Evolutionary conservation across 2,797 vertebrate genomes (phyloP).

Genomic region (Holocentrus rufus): DNA sequence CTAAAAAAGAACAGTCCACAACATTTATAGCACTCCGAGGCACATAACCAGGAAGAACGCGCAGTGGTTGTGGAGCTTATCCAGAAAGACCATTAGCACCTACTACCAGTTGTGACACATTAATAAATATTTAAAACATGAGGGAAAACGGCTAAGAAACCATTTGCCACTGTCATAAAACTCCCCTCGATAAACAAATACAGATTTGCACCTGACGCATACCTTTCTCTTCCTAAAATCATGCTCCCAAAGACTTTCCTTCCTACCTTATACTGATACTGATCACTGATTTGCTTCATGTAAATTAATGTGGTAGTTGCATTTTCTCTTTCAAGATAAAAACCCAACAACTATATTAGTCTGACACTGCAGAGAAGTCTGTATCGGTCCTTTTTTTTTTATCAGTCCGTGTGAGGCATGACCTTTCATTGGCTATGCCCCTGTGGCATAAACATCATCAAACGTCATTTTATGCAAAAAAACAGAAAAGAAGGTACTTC

Average conservation of each 20-base stretch:
- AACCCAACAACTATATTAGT: background rate
- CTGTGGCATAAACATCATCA: constrained; percentile 48
- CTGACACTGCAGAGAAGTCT: constrained; percentile 29
- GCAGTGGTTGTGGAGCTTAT: constrained; percentile 52
- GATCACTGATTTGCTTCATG: background rate
- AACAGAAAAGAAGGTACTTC: constrained; percentile 7
- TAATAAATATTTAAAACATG: constrained; percentile 28
- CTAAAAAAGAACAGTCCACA: background rate
- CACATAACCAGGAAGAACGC: constrained; percentile 46
- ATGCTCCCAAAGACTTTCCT: background rate
- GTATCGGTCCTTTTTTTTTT: constrained; percentile 40
- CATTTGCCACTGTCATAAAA: background rate
- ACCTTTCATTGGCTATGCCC: constrained; percentile 51
- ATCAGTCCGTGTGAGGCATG: constrained; percentile 28
- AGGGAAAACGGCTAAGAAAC: background rate
- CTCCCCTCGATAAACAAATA: constrained; percentile 3
- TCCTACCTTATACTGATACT: background rate
- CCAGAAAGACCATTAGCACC: constrained; percentile 64
- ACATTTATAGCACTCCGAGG: background rate
- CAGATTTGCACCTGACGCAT: background rate
- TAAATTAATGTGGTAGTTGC: no score
- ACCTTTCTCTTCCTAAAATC: background rate
- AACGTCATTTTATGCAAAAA: constrained; percentile 11
- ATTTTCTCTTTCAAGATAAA: background rate
- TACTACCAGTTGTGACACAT: constrained; percentile 28